Percentiles rank a stretch among this genome's conserved stretches.
phyloP scores from a whole-genome alignment of 2,888 invertebrate genomes.

The Tipula confusa region DNA sequence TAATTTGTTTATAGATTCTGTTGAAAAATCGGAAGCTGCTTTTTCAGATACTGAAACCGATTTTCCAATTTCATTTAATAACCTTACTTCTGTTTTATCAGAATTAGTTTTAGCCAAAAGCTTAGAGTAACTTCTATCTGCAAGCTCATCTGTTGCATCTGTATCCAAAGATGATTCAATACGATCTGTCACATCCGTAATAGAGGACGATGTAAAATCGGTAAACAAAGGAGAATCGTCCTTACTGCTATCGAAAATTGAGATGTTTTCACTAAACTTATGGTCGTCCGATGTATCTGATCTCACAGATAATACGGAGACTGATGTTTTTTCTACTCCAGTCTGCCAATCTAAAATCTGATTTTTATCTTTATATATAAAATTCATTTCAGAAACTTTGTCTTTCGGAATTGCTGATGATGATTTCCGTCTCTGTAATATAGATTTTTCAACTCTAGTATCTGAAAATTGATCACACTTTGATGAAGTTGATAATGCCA shows the following conservation, averaged over 20 bases:
- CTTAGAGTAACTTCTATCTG: neutral
- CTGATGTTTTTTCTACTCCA: neutral
- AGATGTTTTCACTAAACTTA: neutral
- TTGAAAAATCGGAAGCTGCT: constrained; percentile 33
- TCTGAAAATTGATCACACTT: neutral
- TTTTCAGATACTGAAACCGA: constrained; percentile 34
- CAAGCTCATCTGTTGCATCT: neutral
- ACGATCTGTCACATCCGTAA: constrained; percentile 33
- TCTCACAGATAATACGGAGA: constrained; percentile 33
- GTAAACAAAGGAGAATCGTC: constrained; percentile 31
- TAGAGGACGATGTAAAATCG: constrained; percentile 32
- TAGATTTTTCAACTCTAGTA: neutral
- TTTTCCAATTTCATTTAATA: neutral
- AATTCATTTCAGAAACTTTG: constrained; percentile 33
- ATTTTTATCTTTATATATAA: constrained; percentile 32
- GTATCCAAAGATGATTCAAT: constrained; percentile 26
- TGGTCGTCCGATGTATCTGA: constrained; percentile 34
- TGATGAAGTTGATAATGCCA: neutral
- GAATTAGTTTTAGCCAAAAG: neutral
- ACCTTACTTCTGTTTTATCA: constrained; percentile 5
- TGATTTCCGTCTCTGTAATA: neutral
- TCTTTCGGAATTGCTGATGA: constrained; percentile 16
- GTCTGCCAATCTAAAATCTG: constrained; percentile 26
- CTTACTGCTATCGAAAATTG: constrained; percentile 30
- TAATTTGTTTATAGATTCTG: constrained; percentile 32